Conservation (phyloP, 1,140 invertebrate species). For the Orchesella cincta region DNA sequence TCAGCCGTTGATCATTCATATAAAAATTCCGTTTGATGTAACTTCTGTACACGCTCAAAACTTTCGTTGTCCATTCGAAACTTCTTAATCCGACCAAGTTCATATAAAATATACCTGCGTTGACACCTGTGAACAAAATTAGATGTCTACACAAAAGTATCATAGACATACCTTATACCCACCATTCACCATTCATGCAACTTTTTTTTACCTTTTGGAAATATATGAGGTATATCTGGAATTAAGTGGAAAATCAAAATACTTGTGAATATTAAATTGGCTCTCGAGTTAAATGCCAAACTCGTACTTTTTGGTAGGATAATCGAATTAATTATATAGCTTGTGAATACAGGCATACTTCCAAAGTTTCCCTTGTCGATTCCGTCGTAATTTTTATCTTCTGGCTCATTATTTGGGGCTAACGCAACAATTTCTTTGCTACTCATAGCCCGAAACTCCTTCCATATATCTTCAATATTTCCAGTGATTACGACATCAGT, state of each 20-base stretch:
- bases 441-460: not conserved
- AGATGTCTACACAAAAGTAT: not conserved
- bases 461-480: not conserved
- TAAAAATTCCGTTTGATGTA: not conserved
- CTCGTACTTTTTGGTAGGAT: too few relatives aligned
- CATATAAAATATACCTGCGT: not conserved
- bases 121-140: not conserved
- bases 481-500: not conserved
- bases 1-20: not conserved
- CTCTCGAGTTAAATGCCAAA: too few relatives aligned
- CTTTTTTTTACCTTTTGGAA: too few relatives aligned
- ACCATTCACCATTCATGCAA: too few relatives aligned
- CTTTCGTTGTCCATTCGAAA: not conserved
- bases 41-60: not conserved
- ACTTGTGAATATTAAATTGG: too few relatives aligned
- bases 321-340: too few relatives aligned
- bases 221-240: too few relatives aligned
- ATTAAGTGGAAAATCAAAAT: too few relatives aligned
- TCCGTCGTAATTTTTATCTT: not conserved
- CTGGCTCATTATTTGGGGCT: not conserved
- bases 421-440: not conserved
- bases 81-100: not conserved
- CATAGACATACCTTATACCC: too few relatives aligned
- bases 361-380: not conserved
- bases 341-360: too few relatives aligned